Conservation (phyloP, 2,797 vertebrate species). For the Tangara arthus region DNA sequence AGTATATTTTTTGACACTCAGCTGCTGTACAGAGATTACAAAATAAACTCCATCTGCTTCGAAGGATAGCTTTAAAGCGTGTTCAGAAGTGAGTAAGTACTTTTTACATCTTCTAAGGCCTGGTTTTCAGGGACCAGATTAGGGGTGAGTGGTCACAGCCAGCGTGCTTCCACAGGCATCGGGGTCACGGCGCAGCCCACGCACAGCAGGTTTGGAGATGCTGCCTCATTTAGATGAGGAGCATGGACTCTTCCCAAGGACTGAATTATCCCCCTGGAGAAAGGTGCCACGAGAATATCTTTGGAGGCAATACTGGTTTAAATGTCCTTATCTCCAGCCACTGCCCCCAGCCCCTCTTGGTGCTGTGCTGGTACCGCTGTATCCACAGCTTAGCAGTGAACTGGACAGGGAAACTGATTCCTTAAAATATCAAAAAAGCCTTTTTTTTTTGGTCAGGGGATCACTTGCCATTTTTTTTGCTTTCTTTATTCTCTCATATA, state of each 20-base stretch:
- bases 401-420: background rate
- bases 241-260: background rate
- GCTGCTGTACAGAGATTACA: conserved; percentile 46
- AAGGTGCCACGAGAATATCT: background rate
- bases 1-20: background rate
- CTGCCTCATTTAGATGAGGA: background rate
- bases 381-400: background rate
- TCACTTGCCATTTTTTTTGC: background rate
- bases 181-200: background rate
- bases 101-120: conserved; percentile 6
- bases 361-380: background rate
- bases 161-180: background rate
- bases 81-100: conserved; percentile 11
- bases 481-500: background rate
- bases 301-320: background rate
- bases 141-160: background rate
- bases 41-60: conserved; percentile 51
- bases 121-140: conserved; percentile 13
- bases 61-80: conserved; percentile 32
- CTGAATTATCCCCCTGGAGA: background rate
- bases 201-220: background rate
- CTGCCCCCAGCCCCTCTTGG: background rate
- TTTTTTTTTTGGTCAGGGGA: too few relatives aligned
- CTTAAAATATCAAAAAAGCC: fast-evolving
- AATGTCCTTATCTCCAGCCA: background rate